Evolutionary conservation across 92 coral and sea anemone species (phyloP), one percentile per base, ranked within the genome.

Genomic region (Bergia sp.): DNA sequence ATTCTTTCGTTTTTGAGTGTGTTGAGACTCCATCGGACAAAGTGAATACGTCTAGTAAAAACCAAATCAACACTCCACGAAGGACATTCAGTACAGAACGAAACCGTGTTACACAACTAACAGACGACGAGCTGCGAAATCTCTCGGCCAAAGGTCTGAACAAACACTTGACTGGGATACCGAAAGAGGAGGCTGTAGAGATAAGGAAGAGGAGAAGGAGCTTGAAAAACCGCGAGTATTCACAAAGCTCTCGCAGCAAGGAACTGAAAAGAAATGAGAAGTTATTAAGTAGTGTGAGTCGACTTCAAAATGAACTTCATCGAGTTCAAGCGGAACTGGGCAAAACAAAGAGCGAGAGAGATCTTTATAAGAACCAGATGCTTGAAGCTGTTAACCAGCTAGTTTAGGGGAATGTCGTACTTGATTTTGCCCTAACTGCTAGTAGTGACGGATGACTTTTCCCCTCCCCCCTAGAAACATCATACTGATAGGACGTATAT

Each of bases 171-270:
- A 92, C 86, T 11, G 89, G 86, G 16, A n/a, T 82, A 47, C 89
- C 94, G 12, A 88, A 86, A 79, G 91, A 91, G 1, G 89, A 81
- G 29, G 95, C 88, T 78, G 69, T 77, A 21, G 69, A 43, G 38
- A 89, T 91, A 65, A 88, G 94, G 39, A 92, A 89, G 38, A 90
- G 89, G 47, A 87, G 97, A 5, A 81, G 97, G 37, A 91, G 92
- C 64, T 85, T 94, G 23, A 94, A 94, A 45, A 94, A 94, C 50
- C 92, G 97, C n/a, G 95, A 88, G 3, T 94, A 94, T 42, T 89
- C 93, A 13, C 88, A 87, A 20, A 81, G 75, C 50, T 87, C 88
- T 47, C 82, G 93, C 9, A 0, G 9, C 7, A 87, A 91, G 65
- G 65, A 86, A 44, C 10, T 82, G 4, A 45, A 76, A 53, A 89